Evolutionary conservation across 2,888 invertebrate genomes (phyloP).

Genomic region (Patella ulyssiponensis): DNA sequence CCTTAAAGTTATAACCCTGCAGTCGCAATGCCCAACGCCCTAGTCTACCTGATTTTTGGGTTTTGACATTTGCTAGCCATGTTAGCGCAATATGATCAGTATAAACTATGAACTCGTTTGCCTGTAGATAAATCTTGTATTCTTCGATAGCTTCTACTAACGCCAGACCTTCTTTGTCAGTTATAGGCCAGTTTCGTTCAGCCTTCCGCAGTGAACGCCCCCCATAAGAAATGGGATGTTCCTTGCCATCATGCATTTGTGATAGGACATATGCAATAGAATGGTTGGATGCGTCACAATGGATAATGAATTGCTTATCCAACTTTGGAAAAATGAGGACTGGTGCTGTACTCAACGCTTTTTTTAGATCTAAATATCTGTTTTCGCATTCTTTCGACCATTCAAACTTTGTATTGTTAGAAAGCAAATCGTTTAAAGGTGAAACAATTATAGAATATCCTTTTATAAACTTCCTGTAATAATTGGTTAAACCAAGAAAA

Average conservation of each 20-base stretch:
- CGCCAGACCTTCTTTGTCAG: conserved; percentile 43
- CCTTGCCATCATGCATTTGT: conserved; percentile 30
- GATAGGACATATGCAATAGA: conserved; percentile 36
- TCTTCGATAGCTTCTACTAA: conserved; percentile 39
- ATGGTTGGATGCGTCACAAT: conserved; percentile 34
- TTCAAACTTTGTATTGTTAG: conserved; percentile 31
- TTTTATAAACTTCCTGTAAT: conserved; percentile 38
- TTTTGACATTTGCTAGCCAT: conserved; percentile 40
- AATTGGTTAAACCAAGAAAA: conserved; percentile 36
- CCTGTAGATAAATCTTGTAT: conserved; percentile 37
- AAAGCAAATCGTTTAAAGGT: conserved; percentile 36
- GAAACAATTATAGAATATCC: conserved; percentile 38
- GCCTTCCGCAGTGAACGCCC: conserved; percentile 32
- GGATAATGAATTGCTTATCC: conserved; percentile 31
- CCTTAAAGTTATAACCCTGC: conserved; percentile 18
- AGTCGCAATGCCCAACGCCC: conserved; percentile 32
- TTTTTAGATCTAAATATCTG: conserved; percentile 33
- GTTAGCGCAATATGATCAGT: conserved; percentile 44
- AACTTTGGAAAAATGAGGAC: conserved; percentile 40
- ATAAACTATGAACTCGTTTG: conserved; percentile 34
- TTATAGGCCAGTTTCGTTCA: conserved; percentile 35
- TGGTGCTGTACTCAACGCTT: conserved; percentile 29
- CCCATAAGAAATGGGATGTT: conserved; percentile 40
- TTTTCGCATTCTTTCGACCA: conserved; percentile 38
- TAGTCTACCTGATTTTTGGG: conserved; percentile 28